A percentile compares a stretch with the other conserved stretches of the same genome.
phyloP scores from a whole-genome alignment of 2,113 vertebrate genomes.

The Epinephelus fuscoguttatus region DNA sequence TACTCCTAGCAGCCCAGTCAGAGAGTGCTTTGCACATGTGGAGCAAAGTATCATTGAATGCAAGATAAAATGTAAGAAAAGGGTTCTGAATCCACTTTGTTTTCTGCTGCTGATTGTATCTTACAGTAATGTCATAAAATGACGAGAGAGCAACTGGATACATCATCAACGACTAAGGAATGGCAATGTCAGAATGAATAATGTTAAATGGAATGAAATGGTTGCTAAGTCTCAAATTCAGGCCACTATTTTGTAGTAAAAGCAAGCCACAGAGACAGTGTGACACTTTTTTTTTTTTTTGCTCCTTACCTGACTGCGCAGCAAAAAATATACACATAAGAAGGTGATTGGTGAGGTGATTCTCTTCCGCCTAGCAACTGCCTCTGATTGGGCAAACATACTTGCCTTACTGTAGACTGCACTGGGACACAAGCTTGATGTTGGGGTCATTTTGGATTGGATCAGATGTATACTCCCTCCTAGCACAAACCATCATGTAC shows the following conservation, averaged over 20 bases:
- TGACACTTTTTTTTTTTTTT: background rate
- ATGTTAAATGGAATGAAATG: background rate
- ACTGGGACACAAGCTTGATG: background rate
- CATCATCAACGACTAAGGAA: too few relatives aligned
- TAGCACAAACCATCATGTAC: background rate
- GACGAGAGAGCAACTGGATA: too few relatives aligned
- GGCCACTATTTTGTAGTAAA: background rate
- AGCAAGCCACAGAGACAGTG: background rate
- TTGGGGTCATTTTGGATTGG: background rate
- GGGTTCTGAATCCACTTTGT: too few relatives aligned
- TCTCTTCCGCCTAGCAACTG: conserved; percentile 31
- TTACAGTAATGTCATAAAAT: background rate
- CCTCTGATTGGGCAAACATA: background rate
- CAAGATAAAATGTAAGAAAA: background rate
- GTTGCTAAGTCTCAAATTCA: background rate
- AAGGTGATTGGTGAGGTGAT: background rate
- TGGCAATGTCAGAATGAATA: background rate
- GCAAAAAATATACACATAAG: background rate
- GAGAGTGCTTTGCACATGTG: background rate
- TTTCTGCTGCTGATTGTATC: background rate
- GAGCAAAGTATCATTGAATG: background rate
- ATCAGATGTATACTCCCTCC: background rate
- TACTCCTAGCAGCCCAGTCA: conserved; percentile 1
- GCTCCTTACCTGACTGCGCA: background rate
- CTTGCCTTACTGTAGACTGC: background rate